Base-by-base conservation (phyloP, 2,113 vertebrate genomes). In the Cyprinodon brontotheroides region DNA sequence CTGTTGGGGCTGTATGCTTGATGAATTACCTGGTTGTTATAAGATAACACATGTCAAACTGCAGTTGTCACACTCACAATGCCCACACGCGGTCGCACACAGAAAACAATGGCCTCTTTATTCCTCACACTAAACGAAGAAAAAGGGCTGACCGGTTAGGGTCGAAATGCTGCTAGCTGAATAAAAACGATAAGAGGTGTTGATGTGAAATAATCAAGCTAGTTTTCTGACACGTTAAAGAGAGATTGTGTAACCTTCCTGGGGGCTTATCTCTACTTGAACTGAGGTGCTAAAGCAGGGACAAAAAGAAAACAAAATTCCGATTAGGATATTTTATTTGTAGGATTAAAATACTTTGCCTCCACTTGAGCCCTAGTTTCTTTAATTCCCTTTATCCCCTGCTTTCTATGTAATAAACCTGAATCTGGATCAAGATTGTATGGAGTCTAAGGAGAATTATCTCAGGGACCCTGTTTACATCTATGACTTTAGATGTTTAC, bases 11-110 rank as follows among this genome's bases (percentile, higher is more conserved):
- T 79, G 70, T 62, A 57, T 74, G 74, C 81, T 73, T 90, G 91
- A 94, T 93, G 70, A 88, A 93, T 92, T 80, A 89, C 77, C 82
- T 74, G 61, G 60, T 65, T 80, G 75, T 79, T 72, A 83, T 73
- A 84, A 91, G 80, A 87, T 83, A 89, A 86, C 78, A 65, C 70
- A 3, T 53, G 64, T 86, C 87, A 84, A 90, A 79, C 79, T 80
- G 76, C 62, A 37, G 53, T 75, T 87, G 88, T 91, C 89, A 86
- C 70, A 65, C 38, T 60, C 77, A 80, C 74, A 88, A 84, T 81
- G 72, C 65, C 71, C 63, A 61, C 74, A 61, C 53, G 65, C 8
- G 4, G 75, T 41, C 70, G 60, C 80, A 75, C 83, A 63, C 13
- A 11, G 20, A 39, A 76, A 73, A 86, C 86, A 88, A 73, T 47